These are phyloP conservation scores for Ptychochromis oligacanthus DNA, from an alignment of 2,113 vertebrate species.

Conservation along the genomic window DNA sequence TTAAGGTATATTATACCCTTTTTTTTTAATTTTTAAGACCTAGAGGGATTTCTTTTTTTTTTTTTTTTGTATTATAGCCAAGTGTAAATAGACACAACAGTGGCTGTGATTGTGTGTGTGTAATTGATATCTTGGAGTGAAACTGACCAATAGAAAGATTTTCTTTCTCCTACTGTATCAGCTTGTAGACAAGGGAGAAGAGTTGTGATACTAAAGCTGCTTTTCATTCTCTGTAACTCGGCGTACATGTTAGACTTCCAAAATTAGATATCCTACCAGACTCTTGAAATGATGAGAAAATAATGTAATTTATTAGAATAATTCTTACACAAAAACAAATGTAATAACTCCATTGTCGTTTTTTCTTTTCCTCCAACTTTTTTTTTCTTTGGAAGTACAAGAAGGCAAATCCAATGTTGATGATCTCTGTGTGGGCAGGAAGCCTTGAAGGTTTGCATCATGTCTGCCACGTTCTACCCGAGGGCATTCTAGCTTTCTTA, in stretches of 20 bases:
- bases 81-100: conserved; percentile 36
- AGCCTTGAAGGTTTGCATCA: conserved; percentile 69
- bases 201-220: not conserved
- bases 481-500: conserved; percentile 50
- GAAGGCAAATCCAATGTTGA: conserved; percentile 50
- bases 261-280: not conserved
- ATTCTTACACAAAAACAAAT: not conserved
- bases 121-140: conserved; percentile 23
- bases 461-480: conserved; percentile 67
- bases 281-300: conserved; percentile 16
- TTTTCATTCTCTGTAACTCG: not conserved
- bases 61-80: conserved; percentile 21
- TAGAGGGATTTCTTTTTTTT: not conserved
- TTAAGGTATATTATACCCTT: conserved; percentile 44
- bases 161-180: not conserved
- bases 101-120: conserved; percentile 13
- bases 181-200: not conserved
- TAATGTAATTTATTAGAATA: not conserved
- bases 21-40: conserved; percentile 35
- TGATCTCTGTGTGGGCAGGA: conserved; percentile 65
- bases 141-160: conserved; percentile 33
- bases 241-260: conserved; percentile 8
- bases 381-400: conserved; percentile 33
- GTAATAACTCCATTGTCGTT: not conserved
- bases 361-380: not conserved